Evolutionary conservation across 1,140 invertebrate species (phyloP).

Genomic region (Phthorimaea operculella): DNA sequence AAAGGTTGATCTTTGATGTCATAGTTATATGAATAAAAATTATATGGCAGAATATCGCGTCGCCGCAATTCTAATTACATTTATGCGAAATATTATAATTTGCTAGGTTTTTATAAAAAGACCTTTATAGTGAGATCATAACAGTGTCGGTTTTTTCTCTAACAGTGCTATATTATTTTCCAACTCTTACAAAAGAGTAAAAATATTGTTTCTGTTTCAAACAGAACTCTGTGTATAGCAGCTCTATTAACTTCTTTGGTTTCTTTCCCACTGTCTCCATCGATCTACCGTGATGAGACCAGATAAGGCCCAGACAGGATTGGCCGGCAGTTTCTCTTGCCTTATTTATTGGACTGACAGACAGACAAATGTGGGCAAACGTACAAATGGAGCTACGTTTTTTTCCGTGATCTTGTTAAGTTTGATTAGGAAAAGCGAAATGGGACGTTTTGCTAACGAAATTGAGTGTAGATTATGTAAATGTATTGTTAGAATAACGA

Average conservation of each 20-base stretch:
- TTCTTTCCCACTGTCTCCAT: conserved; percentile 29
- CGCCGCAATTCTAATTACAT: too few species aligned
- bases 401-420: conserved; percentile 38
- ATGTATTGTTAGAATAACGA: too few species aligned
- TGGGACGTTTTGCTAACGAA: conserved; percentile 22
- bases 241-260: conserved; percentile 23
- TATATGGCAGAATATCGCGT: too few species aligned
- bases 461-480: background rate
- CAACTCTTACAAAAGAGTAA: too few species aligned
- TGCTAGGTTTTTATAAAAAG: too few species aligned
- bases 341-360: conserved; percentile 58
- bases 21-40: too few species aligned
- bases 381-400: conserved; percentile 35
- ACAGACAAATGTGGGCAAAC: conserved; percentile 51
- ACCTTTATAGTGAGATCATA: too few species aligned
- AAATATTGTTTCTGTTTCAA: too few species aligned
- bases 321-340: conserved; percentile 38
- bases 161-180: too few species aligned
- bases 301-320: conserved; percentile 56
- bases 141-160: too few species aligned
- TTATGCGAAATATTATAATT: too few species aligned
- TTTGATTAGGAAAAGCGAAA: conserved; percentile 32
- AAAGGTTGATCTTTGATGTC: too few species aligned
- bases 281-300: conserved; percentile 40
- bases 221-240: conserved; percentile 11